Evolutionary conservation across 1,140 invertebrate species (phyloP).

Genomic region (Helicoverpa zea): DNA sequence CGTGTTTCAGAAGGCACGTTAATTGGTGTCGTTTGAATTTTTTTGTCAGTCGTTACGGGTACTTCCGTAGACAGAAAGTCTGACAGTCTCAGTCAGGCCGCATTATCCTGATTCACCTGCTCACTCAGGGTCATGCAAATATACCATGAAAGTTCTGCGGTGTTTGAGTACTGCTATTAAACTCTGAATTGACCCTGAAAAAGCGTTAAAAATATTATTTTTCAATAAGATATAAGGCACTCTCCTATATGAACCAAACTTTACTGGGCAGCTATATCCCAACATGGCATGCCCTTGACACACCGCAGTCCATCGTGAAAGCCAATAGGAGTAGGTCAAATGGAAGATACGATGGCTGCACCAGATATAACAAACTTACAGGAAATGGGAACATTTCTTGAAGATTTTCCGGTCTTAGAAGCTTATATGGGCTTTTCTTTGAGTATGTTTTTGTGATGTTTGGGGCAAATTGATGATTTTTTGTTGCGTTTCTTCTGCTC

Average conservation of each 20-base stretch:
- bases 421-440: too few species aligned
- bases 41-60: too few species aligned
- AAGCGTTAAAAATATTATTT: background rate
- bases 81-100: too few species aligned
- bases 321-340: slow-evolving; percentile 31
- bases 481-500: too few species aligned
- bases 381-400: background rate
- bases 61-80: too few species aligned
- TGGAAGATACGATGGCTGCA: slow-evolving; percentile 27
- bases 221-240: background rate
- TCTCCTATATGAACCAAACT: background rate
- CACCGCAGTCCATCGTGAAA: slow-evolving; percentile 1
- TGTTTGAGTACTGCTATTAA: too few species aligned
- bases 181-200: background rate
- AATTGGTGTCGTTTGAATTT: too few species aligned
- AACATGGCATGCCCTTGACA: slow-evolving; percentile 2
- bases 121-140: background rate
- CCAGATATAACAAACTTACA: background rate
- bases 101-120: too few species aligned
- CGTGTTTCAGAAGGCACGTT: too few species aligned
- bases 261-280: background rate
- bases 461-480: background rate
- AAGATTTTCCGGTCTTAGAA: background rate
- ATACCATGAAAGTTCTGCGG: background rate
- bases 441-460: background rate